phyloP scores from a whole-genome alignment of 2,888 invertebrate species.

The Eilema griseolum region DNA sequence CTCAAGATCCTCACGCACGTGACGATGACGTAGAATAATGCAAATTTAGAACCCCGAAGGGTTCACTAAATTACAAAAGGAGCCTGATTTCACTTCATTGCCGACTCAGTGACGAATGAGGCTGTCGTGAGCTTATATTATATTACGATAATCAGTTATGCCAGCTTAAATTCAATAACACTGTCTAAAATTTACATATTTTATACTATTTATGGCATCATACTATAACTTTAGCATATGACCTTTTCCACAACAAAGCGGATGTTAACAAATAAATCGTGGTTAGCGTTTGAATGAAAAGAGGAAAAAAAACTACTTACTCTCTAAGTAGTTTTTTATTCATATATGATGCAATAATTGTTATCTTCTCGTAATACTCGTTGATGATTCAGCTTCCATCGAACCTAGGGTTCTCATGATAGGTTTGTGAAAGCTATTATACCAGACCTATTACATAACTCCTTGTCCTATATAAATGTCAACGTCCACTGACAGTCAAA shows the following conservation, averaged over 20 bases:
- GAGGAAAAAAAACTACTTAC: too few relatives aligned
- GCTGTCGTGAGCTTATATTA: neutral
- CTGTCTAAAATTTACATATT: too few relatives aligned
- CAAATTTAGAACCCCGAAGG: neutral
- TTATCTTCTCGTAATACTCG: slow-evolving; percentile 29
- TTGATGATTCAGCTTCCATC: slow-evolving; percentile 31
- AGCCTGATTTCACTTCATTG: neutral
- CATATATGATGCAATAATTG: neutral
- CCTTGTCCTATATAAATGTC: slow-evolving; percentile 55
- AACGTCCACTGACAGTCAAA: slow-evolving; percentile 43
- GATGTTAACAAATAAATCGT: too few relatives aligned
- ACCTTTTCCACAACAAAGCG: too few relatives aligned
- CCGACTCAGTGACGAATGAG: neutral
- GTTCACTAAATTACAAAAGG: slow-evolving; percentile 1
- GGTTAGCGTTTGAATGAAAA: too few relatives aligned
- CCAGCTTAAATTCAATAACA: neutral
- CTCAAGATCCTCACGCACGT: slow-evolving; percentile 5
- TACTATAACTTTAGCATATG: too few relatives aligned
- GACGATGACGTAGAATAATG: neutral
- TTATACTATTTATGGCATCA: neutral
- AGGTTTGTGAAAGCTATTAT: slow-evolving; percentile 55
- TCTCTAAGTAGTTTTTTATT: neutral
- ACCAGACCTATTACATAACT: slow-evolving; percentile 49
- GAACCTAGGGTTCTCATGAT: slow-evolving; percentile 41
- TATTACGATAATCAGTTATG: neutral